Evolutionary conservation across 1,140 invertebrate species (phyloP), one percentile per base, ranked within the genome.

Genomic region (Micrasema minimum): DNA sequence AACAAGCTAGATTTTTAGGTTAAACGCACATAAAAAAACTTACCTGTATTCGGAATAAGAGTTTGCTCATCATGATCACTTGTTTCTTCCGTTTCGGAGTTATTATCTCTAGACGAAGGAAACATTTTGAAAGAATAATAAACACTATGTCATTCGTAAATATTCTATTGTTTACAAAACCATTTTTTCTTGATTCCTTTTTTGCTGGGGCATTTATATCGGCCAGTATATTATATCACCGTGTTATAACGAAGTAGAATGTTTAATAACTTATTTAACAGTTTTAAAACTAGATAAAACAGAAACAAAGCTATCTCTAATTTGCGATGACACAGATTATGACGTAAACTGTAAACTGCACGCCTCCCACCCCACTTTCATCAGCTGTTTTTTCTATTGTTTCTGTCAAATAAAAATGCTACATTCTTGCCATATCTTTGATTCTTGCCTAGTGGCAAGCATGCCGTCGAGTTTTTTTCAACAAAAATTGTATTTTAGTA

Each of bases 11-110:
- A 3, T 43, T 68, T 69, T 46, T 16, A 69, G 65, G 65, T 67
- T 67, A 69, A 37, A 2, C 55, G n/a, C 18, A 38, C 38, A 67
- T 31, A 26, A 53, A 48, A 18, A 51, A 14, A 14, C 16, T 20
- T 26, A 69, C 57, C 57, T 69, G 57, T 38, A 31, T 22, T 59
- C 14, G 55, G 55, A 16, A 69, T 22, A 26, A 48, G 16, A 11
- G 37, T 41, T 14, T 46, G 38, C 1, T 69, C 67, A 69, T 48
- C 67, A 6, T 69, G 55, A 69, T 48, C 67, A 12, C 11, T 51
- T 22, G 46, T 7, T 41, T 69, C 67, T 62, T 69, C 67, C 22
- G 61, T 69, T 26, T 69, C 67, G 6, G 55, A 59, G 14, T 20
- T n/a, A 38, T 59, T 50, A 4, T 69, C 67, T 38, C 16, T 23